phyloP scores from a whole-genome alignment of 2,797 vertebrate genomes.

The Pygocentrus nattereri region DNA sequence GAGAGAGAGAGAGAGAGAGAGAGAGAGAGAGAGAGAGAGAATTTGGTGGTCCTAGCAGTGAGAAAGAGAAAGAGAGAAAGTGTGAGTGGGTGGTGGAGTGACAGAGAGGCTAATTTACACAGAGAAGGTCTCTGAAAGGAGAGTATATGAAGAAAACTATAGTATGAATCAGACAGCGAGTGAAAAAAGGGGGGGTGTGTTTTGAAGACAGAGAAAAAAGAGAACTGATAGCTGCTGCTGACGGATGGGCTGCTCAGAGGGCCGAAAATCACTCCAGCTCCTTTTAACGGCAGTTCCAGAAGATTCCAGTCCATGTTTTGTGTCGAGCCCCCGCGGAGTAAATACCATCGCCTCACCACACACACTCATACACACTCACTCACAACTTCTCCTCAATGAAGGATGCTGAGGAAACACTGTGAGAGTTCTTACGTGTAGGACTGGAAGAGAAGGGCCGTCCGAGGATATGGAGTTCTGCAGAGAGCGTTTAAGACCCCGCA shows the following conservation, averaged over 20 bases:
- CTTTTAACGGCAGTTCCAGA: too few relatives aligned
- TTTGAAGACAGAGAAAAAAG: too few relatives aligned
- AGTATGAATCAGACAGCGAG: too few relatives aligned
- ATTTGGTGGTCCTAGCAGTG: not conserved
- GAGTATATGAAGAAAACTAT: conserved; percentile 56
- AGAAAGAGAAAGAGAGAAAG: not conserved
- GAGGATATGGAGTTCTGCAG: conserved; percentile 74
- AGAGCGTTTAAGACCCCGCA: conserved; percentile 35
- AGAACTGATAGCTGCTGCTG: too few relatives aligned
- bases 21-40: not conserved
- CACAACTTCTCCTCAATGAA: conserved; percentile 36
- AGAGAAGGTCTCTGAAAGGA: conserved; percentile 29
- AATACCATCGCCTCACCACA: not conserved
- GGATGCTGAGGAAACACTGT: conserved; percentile 62
- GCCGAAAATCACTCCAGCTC: not conserved
- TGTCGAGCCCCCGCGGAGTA: conserved; percentile 5
- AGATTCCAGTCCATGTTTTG: conserved; percentile 27
- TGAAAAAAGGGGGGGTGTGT: too few relatives aligned
- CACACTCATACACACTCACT: not conserved
- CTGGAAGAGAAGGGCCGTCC: conserved; percentile 36
- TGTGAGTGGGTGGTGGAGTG: not conserved
- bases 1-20: conserved; percentile 1
- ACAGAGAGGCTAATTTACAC: too few relatives aligned
- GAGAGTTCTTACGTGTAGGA: conserved; percentile 53
- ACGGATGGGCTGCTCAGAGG: too few relatives aligned